Evolutionary conservation across 1,140 invertebrate species (phyloP).

Genomic region (Drosophila punjabiensis): DNA sequence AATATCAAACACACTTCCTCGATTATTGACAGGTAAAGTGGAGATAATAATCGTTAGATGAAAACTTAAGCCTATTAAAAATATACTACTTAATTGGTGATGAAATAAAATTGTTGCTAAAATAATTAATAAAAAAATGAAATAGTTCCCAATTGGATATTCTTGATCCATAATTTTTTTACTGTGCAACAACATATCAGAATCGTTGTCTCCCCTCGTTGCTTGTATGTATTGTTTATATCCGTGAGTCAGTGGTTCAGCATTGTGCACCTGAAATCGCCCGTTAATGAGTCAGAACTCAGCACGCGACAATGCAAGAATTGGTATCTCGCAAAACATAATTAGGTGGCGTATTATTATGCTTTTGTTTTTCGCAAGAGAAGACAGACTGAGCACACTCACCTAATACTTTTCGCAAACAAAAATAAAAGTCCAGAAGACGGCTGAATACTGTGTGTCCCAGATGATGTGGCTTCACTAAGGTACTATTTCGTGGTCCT

Average conservation of each 20-base stretch:
- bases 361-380: constrained; percentile 1
- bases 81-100: not conserved
- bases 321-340: not conserved
- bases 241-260: constrained; percentile 24
- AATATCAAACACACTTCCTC: not conserved
- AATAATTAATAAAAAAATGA: too few species aligned
- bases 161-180: not conserved
- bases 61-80: not conserved
- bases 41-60: too few species aligned
- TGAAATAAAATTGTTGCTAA: not conserved
- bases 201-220: not conserved
- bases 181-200: constrained; percentile 3
- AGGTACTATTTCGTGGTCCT: not conserved
- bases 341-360: constrained; percentile 3
- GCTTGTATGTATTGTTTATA: constrained; percentile 2
- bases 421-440: not conserved
- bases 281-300: constrained; percentile 37
- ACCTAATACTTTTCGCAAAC: constrained; percentile 43
- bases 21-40: not conserved
- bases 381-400: constrained; percentile 2
- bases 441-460: constrained; percentile 17
- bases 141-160: not conserved
- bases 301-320: constrained; percentile 32
- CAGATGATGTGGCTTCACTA: constrained; percentile 4
- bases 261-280: constrained; percentile 28